These are phyloP conservation scores for Pharmacophagus antenor DNA, from an alignment of 2,888 invertebrate species.

Conservation along the genomic window DNA sequence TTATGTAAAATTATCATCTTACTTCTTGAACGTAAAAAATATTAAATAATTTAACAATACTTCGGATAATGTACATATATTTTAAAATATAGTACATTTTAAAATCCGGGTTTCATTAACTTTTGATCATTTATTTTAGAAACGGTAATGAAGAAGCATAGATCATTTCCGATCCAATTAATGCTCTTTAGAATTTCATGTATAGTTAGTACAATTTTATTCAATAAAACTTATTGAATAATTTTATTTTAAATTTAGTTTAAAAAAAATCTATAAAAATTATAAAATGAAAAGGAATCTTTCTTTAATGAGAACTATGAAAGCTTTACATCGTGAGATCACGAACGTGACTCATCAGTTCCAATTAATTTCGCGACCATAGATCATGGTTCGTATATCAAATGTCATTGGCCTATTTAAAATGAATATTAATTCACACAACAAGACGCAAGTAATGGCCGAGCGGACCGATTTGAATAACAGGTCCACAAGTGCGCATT, in stretches of 20 bases:
- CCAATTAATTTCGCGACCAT: slow-evolving; percentile 55
- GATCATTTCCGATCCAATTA: too few species aligned
- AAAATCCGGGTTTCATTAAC: background rate
- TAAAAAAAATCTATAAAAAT: too few species aligned
- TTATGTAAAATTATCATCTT: too few species aligned
- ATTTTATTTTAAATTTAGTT: too few species aligned
- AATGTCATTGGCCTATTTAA: slow-evolving; percentile 65
- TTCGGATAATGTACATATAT: background rate
- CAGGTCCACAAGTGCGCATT: slow-evolving; percentile 33
- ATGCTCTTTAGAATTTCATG: too few species aligned
- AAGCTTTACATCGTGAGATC: slow-evolving; percentile 35
- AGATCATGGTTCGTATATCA: slow-evolving; percentile 48
- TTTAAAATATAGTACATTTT: background rate
- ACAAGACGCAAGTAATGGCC: slow-evolving; percentile 32
- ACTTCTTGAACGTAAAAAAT: too few species aligned
- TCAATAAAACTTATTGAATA: too few species aligned
- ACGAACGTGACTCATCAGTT: slow-evolving; percentile 54
- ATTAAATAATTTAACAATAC: background rate
- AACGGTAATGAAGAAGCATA: too few species aligned
- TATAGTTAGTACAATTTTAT: too few species aligned
- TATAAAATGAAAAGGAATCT: background rate
- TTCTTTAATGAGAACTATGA: background rate
- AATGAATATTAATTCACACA: slow-evolving; percentile 40
- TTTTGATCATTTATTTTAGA: background rate
- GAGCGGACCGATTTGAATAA: slow-evolving; percentile 40